A percentile compares a stretch with the other conserved stretches of the same genome.
phyloP scores from a whole-genome alignment of 2,888 invertebrate genomes.

The Tineola bisselliella region DNA sequence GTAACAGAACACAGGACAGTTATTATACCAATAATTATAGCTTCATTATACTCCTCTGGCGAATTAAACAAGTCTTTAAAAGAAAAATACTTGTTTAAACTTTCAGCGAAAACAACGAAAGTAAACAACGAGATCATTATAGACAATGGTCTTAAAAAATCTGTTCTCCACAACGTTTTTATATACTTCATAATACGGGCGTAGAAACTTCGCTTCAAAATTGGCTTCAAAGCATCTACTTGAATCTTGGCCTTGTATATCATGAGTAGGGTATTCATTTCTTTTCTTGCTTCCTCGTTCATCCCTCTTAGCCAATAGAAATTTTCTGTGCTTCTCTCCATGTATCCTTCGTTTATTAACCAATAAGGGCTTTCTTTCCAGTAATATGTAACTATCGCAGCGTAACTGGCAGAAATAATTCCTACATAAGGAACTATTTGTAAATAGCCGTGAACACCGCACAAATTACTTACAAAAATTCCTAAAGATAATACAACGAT shows the following conservation, averaged over 20 bases:
- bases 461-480: conserved; percentile 21
- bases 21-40: conserved; percentile 22
- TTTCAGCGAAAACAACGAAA: conserved; percentile 22
- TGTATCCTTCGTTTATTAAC: conserved; percentile 21
- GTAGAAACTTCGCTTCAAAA: conserved; percentile 18
- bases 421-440: conserved; percentile 19
- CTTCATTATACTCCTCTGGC: conserved; percentile 23
- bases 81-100: conserved; percentile 20
- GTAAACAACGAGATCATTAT: conserved; percentile 24
- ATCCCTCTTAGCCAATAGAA: conserved; percentile 21
- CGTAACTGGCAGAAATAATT: conserved; percentile 17
- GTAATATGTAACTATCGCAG: conserved; percentile 18
- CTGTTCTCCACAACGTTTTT: conserved; percentile 21
- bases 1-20: conserved; percentile 23
- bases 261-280: conserved; percentile 21
- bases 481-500: conserved; percentile 23
- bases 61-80: conserved; percentile 21
- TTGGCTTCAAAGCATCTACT: conserved; percentile 21
- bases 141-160: conserved; percentile 23
- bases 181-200: conserved; percentile 19
- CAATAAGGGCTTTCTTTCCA: conserved; percentile 24
- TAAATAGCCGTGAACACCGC: conserved; percentile 19
- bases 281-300: conserved; percentile 19
- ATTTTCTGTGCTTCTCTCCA: conserved; percentile 20
- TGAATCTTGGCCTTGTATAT: conserved; percentile 20